These are phyloP conservation scores for Xylocampa areola DNA, from an alignment of 2,888 invertebrate species.

Conservation along the genomic window DNA sequence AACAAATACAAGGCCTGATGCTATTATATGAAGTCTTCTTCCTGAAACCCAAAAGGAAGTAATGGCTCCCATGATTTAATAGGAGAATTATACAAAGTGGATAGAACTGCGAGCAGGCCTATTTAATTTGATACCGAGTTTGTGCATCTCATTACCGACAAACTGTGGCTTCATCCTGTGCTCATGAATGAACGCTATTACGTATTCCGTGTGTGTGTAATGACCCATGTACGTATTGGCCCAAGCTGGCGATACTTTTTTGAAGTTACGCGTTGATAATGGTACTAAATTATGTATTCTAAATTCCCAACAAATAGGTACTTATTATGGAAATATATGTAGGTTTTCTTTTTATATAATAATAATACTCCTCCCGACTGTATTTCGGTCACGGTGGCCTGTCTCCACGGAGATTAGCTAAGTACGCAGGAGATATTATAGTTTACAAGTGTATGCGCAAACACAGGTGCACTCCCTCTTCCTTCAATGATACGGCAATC, in stretches of 20 bases:
- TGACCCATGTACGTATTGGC: constrained; percentile 18
- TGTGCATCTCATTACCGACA: constrained; percentile 49
- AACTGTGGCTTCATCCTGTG: constrained; percentile 43
- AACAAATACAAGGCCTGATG: too few species aligned
- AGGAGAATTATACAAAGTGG: constrained; percentile 47
- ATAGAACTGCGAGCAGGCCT: constrained; percentile 47
- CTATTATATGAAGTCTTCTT: constrained; percentile 30
- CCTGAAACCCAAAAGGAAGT: constrained; percentile 45
- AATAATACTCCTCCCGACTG: too few species aligned
- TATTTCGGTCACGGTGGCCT: too few species aligned
- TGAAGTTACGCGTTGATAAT: neutral
- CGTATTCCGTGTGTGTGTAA: constrained; percentile 36
- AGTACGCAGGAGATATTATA: too few species aligned
- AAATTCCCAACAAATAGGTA: too few species aligned
- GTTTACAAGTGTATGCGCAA: too few species aligned
- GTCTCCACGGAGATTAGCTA: too few species aligned
- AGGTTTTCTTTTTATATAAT: too few species aligned
- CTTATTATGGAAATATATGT: too few species aligned
- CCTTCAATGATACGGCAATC: too few species aligned
- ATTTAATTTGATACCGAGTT: constrained; percentile 52
- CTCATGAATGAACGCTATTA: constrained; percentile 36
- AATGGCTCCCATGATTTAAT: constrained; percentile 49
- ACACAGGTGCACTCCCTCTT: too few species aligned
- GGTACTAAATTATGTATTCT: too few species aligned
- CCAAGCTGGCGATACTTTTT: constrained; percentile 1